Conservation (phyloP, 2,113 vertebrate species). For the Amphilophus citrinellus region DNA sequence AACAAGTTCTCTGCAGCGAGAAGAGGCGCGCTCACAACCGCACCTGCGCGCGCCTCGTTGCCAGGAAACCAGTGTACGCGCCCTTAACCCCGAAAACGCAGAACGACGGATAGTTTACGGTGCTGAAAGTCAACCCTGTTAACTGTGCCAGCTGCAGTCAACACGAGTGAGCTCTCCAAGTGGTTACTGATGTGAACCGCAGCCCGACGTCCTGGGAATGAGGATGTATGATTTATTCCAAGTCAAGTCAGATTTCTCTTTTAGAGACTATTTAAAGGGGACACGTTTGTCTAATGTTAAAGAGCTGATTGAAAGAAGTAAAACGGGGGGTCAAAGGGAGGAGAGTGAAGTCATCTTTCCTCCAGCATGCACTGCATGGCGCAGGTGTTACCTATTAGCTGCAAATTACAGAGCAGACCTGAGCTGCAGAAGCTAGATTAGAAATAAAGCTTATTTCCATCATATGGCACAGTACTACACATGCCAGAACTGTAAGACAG, state of each 20-base stretch:
- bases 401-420: background rate
- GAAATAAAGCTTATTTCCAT: background rate
- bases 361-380: background rate
- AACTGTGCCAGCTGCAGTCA: background rate
- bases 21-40: conserved; percentile 12
- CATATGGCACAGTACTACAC: background rate
- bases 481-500: background rate
- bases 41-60: conserved; percentile 20
- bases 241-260: background rate
- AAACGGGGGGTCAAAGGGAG: background rate
- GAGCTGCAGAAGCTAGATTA: background rate
- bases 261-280: background rate
- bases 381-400: conserved; percentile 3
- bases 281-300: background rate
- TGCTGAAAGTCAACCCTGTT: background rate
- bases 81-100: background rate
- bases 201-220: background rate
- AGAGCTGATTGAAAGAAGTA: background rate
- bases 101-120: background rate
- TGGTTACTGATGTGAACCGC: background rate
- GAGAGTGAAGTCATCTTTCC: background rate
- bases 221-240: background rate
- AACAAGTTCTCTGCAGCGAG: conserved; percentile 4
- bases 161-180: background rate
- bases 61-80: conserved; percentile 22